Percentiles rank a stretch among this genome's conserved stretches.
phyloP scores from a whole-genome alignment of 2,113 vertebrate species.

The Eulemur rufifrons region DNA sequence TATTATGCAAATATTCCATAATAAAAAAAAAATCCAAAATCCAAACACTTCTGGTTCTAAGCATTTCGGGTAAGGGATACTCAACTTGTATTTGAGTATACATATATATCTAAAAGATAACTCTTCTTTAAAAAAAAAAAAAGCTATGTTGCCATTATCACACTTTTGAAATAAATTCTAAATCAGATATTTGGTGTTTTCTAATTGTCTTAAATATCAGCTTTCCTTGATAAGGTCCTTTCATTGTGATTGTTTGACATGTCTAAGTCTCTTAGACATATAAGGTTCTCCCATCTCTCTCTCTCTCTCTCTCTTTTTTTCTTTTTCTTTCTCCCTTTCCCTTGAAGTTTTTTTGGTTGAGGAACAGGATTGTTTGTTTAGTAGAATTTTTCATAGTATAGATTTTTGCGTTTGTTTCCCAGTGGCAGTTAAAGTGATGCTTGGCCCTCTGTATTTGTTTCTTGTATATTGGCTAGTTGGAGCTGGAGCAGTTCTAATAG shows the following conservation, averaged over 20 bases:
- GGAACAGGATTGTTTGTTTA: not conserved
- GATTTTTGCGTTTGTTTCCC: not conserved
- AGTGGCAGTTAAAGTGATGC: not conserved
- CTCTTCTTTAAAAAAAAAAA: not conserved
- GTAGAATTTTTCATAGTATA: not conserved
- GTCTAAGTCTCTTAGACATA: not conserved
- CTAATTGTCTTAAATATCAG: not conserved
- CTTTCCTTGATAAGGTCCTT: not conserved
- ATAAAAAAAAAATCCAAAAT: not conserved
- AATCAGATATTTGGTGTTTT: not conserved
- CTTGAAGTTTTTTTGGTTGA: not conserved
- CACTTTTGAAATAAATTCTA: not conserved
- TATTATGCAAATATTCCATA: not conserved
- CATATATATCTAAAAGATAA: not conserved
- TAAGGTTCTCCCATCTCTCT: no score
- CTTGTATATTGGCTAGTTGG: not conserved
- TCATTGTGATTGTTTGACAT: not conserved
- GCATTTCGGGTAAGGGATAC: not conserved
- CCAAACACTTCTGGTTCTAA: not conserved
- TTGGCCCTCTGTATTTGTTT: not conserved
- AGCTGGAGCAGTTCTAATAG: not conserved
- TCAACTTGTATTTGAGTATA: not conserved
- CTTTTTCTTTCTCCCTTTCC: not conserved
- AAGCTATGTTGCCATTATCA: not conserved
- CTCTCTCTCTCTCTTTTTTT: not conserved